These are phyloP conservation scores for Ectemnius continuus DNA, from an alignment of 2,888 invertebrate species.

Conservation along the genomic window DNA sequence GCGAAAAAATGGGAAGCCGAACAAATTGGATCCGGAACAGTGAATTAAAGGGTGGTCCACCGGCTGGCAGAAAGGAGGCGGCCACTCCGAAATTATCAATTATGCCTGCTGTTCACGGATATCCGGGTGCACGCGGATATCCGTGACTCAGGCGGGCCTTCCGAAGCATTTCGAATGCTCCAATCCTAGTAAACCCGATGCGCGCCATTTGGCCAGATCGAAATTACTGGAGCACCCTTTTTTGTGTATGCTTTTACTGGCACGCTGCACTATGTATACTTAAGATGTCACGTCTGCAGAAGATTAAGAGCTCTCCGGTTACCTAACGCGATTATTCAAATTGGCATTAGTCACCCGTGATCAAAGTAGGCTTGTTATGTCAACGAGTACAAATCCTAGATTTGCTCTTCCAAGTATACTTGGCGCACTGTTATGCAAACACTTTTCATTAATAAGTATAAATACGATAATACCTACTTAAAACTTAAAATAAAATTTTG, in stretches of 20 bases:
- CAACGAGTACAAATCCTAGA: no score
- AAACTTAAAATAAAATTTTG: no score
- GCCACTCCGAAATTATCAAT: conserved; percentile 62
- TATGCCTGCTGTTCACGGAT: conserved; percentile 54
- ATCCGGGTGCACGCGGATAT: conserved; percentile 56
- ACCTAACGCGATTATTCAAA: conserved; percentile 1
- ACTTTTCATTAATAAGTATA: no score
- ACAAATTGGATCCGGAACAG: conserved; percentile 19
- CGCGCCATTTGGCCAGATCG: conserved; percentile 21
- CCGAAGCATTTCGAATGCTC: conserved; percentile 30
- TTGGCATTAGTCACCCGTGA: no score
- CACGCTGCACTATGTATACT: not conserved
- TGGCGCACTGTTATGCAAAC: no score
- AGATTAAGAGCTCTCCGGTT: not conserved
- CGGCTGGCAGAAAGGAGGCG: conserved; percentile 15
- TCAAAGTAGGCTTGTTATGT: no score
- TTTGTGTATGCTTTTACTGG: not conserved
- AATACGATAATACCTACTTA: no score
- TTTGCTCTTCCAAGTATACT: not conserved
- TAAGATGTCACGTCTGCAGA: no score
- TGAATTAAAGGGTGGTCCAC: conserved; percentile 27
- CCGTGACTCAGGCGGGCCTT: conserved; percentile 37
- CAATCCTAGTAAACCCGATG: conserved; percentile 15
- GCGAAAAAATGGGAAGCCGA: not conserved
- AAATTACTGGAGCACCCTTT: not conserved